phyloP scores from a whole-genome alignment of 1,140 invertebrate species.

The Bombyx mandarina region DNA sequence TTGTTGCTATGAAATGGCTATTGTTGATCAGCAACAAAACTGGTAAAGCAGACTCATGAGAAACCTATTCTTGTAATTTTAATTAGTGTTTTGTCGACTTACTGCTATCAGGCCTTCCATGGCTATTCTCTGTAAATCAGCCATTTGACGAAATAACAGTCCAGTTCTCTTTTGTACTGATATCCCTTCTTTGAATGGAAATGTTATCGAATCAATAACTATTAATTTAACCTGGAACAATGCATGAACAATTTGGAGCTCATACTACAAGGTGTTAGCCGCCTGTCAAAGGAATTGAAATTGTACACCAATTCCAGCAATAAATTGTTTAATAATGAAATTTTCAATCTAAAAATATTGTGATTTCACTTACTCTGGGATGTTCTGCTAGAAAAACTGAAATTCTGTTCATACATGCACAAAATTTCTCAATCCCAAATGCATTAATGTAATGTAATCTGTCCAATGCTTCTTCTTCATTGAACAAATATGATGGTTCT shows the following conservation, averaged over 20 bases:
- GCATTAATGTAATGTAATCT: constrained; percentile 55
- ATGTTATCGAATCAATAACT: constrained; percentile 60
- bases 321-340: too few relatives aligned
- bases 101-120: constrained; percentile 56
- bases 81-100: constrained; percentile 13
- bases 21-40: too few relatives aligned
- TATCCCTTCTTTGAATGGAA: constrained; percentile 62
- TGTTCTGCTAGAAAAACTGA: constrained; percentile 30
- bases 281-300: too few relatives aligned
- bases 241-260: too few relatives aligned
- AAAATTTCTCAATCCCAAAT: constrained; percentile 54
- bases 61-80: too few relatives aligned
- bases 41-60: too few relatives aligned
- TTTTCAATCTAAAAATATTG: too few relatives aligned
- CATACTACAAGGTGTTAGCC: too few relatives aligned
- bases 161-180: constrained; percentile 49
- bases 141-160: constrained; percentile 52
- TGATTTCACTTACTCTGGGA: constrained; percentile 32
- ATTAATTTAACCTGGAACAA: constrained; percentile 56
- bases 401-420: constrained; percentile 39
- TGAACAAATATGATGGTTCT: constrained; percentile 18
- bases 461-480: constrained; percentile 34
- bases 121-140: constrained; percentile 46
- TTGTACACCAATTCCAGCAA: too few relatives aligned
- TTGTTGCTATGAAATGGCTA: too few relatives aligned